A percentile compares a stretch with the other conserved stretches of the same genome.
Conservation (phyloP, 2,797 vertebrate genomes). For the Rhinogobio ventralis region DNA sequence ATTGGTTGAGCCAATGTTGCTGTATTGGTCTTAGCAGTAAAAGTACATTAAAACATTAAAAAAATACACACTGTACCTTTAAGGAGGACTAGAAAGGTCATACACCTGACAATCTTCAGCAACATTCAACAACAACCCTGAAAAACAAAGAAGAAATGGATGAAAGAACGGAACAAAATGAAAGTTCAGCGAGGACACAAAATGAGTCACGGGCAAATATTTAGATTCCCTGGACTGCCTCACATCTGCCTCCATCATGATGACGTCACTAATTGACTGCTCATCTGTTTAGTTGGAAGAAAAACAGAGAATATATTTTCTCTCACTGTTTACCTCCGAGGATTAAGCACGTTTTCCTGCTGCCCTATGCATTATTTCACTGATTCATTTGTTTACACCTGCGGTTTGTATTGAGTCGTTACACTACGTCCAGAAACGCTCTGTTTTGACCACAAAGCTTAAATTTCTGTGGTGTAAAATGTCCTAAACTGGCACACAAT, state of each 20-base stretch:
- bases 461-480: neutral
- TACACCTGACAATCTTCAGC: neutral
- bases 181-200: slow-evolving; percentile 16
- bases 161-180: neutral
- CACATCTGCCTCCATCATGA: slow-evolving; percentile 20
- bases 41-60: neutral
- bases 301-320: slow-evolving; percentile 29
- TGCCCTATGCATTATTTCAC: slow-evolving; percentile 10
- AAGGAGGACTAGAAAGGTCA: neutral
- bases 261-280: neutral
- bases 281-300: slow-evolving; percentile 22
- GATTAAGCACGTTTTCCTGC: neutral
- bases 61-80: neutral
- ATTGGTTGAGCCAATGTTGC: neutral
- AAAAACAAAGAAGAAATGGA: slow-evolving; percentile 22
- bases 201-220: slow-evolving; percentile 55
- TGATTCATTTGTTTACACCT: slow-evolving; percentile 21
- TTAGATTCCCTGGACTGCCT: slow-evolving; percentile 32
- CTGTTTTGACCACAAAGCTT: slow-evolving; percentile 2
- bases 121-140: neutral
- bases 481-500: neutral
- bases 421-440: neutral
- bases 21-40: neutral
- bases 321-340: slow-evolving; percentile 4
- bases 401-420: neutral